Conservation (phyloP, 2,888 invertebrate species). For the Tuberolachnus salignus region DNA sequence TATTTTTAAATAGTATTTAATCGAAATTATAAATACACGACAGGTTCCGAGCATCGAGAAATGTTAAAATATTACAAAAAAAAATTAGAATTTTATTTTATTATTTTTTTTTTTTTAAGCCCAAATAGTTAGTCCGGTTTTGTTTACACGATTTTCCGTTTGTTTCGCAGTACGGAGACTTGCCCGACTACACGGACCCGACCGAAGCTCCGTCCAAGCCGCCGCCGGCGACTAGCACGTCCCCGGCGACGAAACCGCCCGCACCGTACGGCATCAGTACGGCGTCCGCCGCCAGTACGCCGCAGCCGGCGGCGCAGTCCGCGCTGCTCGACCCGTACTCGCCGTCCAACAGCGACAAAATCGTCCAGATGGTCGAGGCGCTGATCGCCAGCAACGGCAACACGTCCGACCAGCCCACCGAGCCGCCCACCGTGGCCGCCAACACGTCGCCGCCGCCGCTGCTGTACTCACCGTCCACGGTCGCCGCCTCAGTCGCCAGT, state of each 20-base stretch:
- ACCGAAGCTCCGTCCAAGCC: constrained; percentile 18
- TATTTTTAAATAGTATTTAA: too few relatives aligned
- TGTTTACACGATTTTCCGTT: too few relatives aligned
- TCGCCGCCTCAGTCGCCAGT: background rate
- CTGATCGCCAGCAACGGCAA: constrained; percentile 52
- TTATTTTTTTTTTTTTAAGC: too few relatives aligned
- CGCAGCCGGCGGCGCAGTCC: constrained; percentile 1
- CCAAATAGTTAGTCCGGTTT: too few relatives aligned
- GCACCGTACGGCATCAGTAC: background rate
- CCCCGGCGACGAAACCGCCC: background rate
- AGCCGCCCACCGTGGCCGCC: background rate
- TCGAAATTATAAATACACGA: too few relatives aligned
- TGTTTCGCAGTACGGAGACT: constrained; percentile 31
- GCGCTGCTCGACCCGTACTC: constrained; percentile 25
- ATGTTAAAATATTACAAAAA: too few relatives aligned
- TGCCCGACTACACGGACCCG: constrained; percentile 60
- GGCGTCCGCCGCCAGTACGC: background rate
- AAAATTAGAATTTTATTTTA: too few relatives aligned
- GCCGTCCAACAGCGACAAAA: constrained; percentile 39
- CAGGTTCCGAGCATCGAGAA: too few relatives aligned
- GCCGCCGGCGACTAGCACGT: background rate
- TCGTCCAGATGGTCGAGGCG: constrained; percentile 54
- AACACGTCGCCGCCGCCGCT: constrained; percentile 7
- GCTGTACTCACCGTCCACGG: background rate
- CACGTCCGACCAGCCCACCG: constrained; percentile 41